phyloP scores from a whole-genome alignment of 1,140 invertebrate genomes.

The Drosophila aff. region DNA sequence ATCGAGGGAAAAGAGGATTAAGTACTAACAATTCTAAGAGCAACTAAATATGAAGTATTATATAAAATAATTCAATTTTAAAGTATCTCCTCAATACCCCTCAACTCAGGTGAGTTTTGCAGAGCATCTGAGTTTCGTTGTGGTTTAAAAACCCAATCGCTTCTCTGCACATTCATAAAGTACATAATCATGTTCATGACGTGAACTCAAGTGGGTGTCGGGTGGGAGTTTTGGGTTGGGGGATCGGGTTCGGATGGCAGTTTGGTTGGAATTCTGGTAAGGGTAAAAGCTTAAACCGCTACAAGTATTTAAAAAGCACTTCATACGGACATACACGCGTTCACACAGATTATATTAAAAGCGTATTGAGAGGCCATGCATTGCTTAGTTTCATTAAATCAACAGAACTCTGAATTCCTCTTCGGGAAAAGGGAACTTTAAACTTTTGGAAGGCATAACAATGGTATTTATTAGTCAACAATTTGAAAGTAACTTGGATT shows the following conservation, averaged over 20 bases:
- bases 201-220: conserved; percentile 71
- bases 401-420: conserved; percentile 19
- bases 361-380: conserved; percentile 52
- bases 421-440: not conserved
- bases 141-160: conserved; percentile 22
- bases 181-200: conserved; percentile 82
- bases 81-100: not conserved
- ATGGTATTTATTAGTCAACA: conserved; percentile 1
- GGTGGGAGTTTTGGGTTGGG: conserved; percentile 23
- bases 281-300: conserved; percentile 77
- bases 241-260: conserved; percentile 8
- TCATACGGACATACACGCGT: conserved; percentile 43
- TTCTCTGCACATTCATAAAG: conserved; percentile 76
- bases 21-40: not conserved
- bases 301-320: conserved; percentile 82
- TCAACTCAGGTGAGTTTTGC: not conserved
- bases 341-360: conserved; percentile 57
- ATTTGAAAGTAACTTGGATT: not conserved
- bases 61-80: not conserved
- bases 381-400: conserved; percentile 61
- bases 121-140: conserved; percentile 22
- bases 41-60: not conserved
- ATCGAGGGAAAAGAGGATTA: not conserved
- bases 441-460: conserved; percentile 5
- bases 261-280: conserved; percentile 30